phyloP scores from a whole-genome alignment of 2,113 vertebrate species.

The Deroptyus accipitrinus region DNA sequence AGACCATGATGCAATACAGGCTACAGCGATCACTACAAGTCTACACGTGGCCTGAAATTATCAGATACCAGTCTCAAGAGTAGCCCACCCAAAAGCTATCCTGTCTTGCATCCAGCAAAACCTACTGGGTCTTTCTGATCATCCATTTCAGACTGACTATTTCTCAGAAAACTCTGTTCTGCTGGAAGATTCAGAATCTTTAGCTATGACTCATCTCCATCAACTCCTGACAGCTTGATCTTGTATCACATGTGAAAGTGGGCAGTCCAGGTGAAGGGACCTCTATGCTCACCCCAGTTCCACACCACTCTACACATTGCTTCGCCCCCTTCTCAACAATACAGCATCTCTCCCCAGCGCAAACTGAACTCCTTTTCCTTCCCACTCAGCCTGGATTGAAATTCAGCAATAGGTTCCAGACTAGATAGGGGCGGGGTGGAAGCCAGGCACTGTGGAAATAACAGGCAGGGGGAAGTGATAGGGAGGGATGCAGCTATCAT shows the following conservation, averaged over 20 bases:
- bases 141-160: not conserved
- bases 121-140: not conserved
- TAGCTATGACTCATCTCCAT: not conserved
- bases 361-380: not conserved
- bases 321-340: not conserved
- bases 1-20: not conserved
- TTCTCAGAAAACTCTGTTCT: not conserved
- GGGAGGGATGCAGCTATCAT: not conserved
- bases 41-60: rapidly evolving
- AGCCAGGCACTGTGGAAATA: not conserved
- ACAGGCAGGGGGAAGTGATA: rapidly evolving
- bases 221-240: not conserved
- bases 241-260: not conserved
- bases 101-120: not conserved
- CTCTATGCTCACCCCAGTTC: not conserved
- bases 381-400: not conserved
- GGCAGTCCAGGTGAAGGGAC: not conserved
- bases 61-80: not conserved
- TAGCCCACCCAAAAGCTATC: not conserved
- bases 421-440: rapidly evolving
- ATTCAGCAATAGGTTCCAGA: not conserved
- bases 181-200: not conserved
- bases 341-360: not conserved
- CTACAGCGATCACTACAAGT: rapidly evolving
- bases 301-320: too few species aligned